phyloP scores from a whole-genome alignment of 2,888 invertebrate species.

The Andrena dorsata region DNA sequence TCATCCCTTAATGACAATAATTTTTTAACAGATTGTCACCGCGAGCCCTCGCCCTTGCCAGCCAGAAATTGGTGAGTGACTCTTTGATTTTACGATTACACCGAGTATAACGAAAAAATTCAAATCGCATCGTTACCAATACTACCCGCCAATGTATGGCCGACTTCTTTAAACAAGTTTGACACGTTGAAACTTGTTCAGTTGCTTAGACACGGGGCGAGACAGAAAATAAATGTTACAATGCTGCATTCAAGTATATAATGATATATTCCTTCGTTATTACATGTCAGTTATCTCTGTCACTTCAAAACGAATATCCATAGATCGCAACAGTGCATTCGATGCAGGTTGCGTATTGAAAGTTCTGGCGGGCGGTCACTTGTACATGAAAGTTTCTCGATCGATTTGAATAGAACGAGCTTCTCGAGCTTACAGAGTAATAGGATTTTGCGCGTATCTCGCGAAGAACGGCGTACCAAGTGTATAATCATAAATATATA shows the following conservation, averaged over 20 bases:
- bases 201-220: not conserved
- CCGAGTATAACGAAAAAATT: not conserved
- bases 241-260: constrained; percentile 53
- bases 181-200: not conserved
- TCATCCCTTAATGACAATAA: not conserved
- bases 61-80: not conserved
- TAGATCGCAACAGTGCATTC: constrained; percentile 21
- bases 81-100: not conserved
- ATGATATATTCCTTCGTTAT: constrained; percentile 60
- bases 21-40: not conserved
- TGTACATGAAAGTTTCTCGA: constrained; percentile 26
- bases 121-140: not conserved
- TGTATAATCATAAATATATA: constrained; percentile 67
- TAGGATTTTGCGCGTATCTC: constrained; percentile 55
- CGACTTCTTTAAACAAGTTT: no score
- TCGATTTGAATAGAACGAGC: constrained; percentile 37
- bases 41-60: not conserved
- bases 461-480: constrained; percentile 38
- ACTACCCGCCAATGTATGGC: no score
- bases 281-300: constrained; percentile 56
- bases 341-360: constrained; percentile 33
- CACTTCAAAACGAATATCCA: constrained; percentile 46
- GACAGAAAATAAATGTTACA: constrained; percentile 1
- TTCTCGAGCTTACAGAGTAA: constrained; percentile 62
- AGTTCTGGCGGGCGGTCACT: constrained; percentile 16